phyloP scores from a whole-genome alignment of 2,113 vertebrate genomes.

The Mugil cephalus region DNA sequence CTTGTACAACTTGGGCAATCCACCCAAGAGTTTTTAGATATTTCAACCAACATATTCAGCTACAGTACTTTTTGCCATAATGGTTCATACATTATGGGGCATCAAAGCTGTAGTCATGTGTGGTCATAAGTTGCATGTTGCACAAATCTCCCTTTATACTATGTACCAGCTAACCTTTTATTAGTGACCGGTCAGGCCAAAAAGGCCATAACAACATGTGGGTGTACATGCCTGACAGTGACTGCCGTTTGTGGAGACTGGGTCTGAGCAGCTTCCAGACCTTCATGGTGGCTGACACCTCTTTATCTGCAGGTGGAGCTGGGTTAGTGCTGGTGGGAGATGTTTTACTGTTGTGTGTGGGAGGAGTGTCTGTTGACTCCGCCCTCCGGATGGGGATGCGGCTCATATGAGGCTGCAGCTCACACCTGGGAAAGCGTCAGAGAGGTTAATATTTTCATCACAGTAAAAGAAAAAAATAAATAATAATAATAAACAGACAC shows the following conservation, averaged over 20 bases:
- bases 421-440: slow-evolving; percentile 63
- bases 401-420: slow-evolving; percentile 75
- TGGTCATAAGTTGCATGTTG: too few species aligned
- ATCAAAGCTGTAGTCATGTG: too few species aligned
- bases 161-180: too few species aligned
- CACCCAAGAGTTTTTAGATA: too few species aligned
- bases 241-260: slow-evolving; percentile 65
- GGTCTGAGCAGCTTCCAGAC: slow-evolving; percentile 81
- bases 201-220: neutral
- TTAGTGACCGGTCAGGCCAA: neutral
- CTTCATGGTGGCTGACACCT: slow-evolving; percentile 60
- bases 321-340: slow-evolving; percentile 11
- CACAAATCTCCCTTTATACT: too few species aligned
- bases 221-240: slow-evolving; percentile 72
- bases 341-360: slow-evolving; percentile 11
- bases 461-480: neutral
- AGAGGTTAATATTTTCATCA: neutral
- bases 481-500: too few species aligned
- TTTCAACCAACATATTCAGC: too few species aligned
- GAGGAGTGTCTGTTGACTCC: slow-evolving; percentile 41
- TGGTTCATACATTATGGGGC: too few species aligned
- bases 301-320: slow-evolving; percentile 21
- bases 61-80: too few species aligned
- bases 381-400: slow-evolving; percentile 75
- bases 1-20: too few species aligned